phyloP scores from a whole-genome alignment of 2,113 vertebrate genomes.

The Hippocampus mohnikei region DNA sequence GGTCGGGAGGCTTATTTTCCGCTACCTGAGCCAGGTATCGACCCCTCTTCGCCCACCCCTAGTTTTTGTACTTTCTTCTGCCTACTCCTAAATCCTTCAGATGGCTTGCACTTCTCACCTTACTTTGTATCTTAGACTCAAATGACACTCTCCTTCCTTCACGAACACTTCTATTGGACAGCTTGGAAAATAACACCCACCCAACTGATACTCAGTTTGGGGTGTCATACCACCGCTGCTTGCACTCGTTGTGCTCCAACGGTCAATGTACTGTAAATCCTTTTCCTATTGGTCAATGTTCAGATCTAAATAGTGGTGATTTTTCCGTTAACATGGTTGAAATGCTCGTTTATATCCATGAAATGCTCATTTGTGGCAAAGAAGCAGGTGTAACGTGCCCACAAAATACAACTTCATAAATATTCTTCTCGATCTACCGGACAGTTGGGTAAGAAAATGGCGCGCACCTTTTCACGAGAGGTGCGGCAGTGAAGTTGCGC shows the following conservation, averaged over 20 bases:
- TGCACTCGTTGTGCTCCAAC: background rate
- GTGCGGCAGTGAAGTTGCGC: too few species aligned
- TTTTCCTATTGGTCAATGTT: background rate
- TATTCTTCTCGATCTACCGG: too few species aligned
- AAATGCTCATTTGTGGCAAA: too few species aligned
- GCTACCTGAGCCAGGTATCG: background rate
- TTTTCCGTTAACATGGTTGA: too few species aligned
- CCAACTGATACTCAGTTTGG: background rate
- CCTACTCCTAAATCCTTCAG: constrained; percentile 2
- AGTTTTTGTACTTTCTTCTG: constrained; percentile 7
- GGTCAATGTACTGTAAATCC: background rate
- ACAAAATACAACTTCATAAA: too few species aligned
- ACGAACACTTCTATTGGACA: background rate
- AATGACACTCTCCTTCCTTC: constrained; percentile 3
- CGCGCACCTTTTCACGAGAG: too few species aligned
- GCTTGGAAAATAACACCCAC: background rate
- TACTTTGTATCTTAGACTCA: background rate
- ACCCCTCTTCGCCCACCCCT: background rate
- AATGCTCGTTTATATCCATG: too few species aligned
- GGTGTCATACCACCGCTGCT: background rate
- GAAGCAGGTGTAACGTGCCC: too few species aligned
- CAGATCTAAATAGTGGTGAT: background rate
- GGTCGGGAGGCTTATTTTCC: background rate
- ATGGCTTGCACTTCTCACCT: background rate
- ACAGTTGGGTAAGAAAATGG: too few species aligned